These are phyloP conservation scores for Morpho helenor DNA, from an alignment of 2,888 invertebrate species.

Conservation along the genomic window DNA sequence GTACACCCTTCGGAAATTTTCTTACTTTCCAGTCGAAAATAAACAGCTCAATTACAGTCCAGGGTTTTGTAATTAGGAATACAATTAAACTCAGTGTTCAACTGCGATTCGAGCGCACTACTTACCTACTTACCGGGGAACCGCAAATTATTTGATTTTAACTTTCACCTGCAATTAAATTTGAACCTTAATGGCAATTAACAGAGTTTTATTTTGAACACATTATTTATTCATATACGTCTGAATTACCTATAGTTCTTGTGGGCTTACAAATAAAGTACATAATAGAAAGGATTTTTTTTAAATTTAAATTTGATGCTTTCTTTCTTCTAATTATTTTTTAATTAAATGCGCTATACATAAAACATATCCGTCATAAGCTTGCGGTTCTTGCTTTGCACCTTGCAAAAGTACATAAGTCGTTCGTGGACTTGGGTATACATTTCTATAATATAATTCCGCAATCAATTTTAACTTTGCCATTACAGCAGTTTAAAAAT, in stretches of 20 bases:
- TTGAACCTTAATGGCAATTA: not conserved
- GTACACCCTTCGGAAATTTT: not conserved
- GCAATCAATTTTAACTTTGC: too few species aligned
- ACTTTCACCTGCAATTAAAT: not conserved
- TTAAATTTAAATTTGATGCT: too few species aligned
- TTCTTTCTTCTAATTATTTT: too few species aligned
- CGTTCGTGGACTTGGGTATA: too few species aligned
- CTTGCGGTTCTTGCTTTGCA: too few species aligned
- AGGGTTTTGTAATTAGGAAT: constrained; percentile 28
- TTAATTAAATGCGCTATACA: too few species aligned
- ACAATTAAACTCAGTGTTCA: constrained; percentile 28
- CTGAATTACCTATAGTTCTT: constrained; percentile 10
- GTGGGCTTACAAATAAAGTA: not conserved
- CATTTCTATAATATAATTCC: too few species aligned
- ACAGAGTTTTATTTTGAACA: not conserved
- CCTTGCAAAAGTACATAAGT: too few species aligned
- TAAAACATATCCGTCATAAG: too few species aligned
- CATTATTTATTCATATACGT: not conserved
- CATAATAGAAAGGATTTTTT: too few species aligned
- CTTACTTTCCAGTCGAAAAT: constrained; percentile 15
- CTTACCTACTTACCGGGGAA: constrained; percentile 25
- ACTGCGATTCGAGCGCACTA: constrained; percentile 26
- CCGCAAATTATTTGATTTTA: constrained; percentile 25
- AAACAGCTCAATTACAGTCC: constrained; percentile 24
- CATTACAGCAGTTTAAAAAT: too few species aligned